Conservation (phyloP, 2,888 invertebrate species). For the Arge pagana region DNA sequence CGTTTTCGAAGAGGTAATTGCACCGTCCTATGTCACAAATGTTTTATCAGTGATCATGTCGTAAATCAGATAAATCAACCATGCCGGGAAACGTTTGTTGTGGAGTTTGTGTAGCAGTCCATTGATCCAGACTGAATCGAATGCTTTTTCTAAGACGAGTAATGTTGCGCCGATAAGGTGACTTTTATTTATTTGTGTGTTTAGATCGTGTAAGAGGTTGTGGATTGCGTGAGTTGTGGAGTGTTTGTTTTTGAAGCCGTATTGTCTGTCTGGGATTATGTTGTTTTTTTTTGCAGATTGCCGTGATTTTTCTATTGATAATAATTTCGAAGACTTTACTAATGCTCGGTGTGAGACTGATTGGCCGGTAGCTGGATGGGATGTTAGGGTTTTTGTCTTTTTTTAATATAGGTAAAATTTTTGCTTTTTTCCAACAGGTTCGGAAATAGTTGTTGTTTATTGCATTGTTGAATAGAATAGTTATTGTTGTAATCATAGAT, state of each 20-base stretch:
- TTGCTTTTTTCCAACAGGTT: slow-evolving; percentile 5
- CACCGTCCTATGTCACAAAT: background rate
- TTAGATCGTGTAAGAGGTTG: background rate
- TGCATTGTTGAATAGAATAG: background rate
- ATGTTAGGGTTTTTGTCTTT: slow-evolving; percentile 4
- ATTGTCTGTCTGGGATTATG: slow-evolving; percentile 10
- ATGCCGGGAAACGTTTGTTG: background rate
- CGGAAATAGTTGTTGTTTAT: background rate
- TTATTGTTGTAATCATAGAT: background rate
- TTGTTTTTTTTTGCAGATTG: background rate
- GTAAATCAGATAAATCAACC: background rate
- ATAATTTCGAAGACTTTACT: slow-evolving; percentile 20
- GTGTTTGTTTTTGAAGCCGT: slow-evolving; percentile 13
- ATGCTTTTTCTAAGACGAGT: slow-evolving; percentile 1
- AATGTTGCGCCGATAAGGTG: background rate
- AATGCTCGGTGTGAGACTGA: slow-evolving; percentile 17
- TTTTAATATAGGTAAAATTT: slow-evolving; percentile 18
- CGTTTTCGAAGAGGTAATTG: background rate
- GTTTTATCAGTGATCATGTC: background rate
- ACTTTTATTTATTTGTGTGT: background rate
- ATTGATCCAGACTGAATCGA: background rate
- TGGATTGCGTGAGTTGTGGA: slow-evolving; percentile 12
- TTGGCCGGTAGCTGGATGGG: slow-evolving; percentile 21
- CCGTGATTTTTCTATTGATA: background rate
- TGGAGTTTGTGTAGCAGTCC: background rate